Evolutionary conservation across 2,888 invertebrate genomes (phyloP), one percentile per base, ranked within the genome.

Genomic region (Tenthredo amoena): DNA sequence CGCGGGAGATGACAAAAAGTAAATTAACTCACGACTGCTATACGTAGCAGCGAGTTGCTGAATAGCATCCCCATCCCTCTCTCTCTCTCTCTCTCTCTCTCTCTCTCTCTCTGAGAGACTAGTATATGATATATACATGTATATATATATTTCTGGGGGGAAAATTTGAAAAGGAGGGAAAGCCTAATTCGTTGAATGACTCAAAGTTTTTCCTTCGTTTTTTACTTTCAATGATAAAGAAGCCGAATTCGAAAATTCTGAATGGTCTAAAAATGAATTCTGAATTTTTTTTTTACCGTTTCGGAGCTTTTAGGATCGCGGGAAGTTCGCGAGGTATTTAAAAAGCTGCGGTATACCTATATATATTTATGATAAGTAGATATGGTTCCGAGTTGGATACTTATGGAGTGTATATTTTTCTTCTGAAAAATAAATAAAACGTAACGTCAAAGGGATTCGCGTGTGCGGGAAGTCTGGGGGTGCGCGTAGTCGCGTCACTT

Each of bases 1-100:
- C 18, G 21, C n/a, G 12, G 62, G 37, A n/a, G 62, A 81, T 62
- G 79, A 81, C 79, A 62, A 62, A 81, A 81, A 81, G 40, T 81
- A 62, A 81, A 81, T 81, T 81, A 58, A 81, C 81, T 81, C 81
- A 18, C 72, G 40, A 62, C 58, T n/a, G 10, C 43, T 12, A 26
- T 10, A 26, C 62, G n/a, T 18, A 72, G 71, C n/a, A 72, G 21
- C 71, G 37, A 40, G 71, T 34, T 40, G 40, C 40, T 72, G 40
- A n/a, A 72, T 37, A 72, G 71, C 40, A 72, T 18, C 37, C n/a
- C 7, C 7, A 7, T 5, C 62, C 12, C 62, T 12, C 10, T 21
- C 58, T 21, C 34, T 6, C 37, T 18, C 34, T 15, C 12, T 68
- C 68, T 34, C 15, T 31, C 68, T 31, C 15, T 34, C 55, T 34